Conservation (phyloP, 2,888 invertebrate genomes). For the Sympetrum striolatum region DNA sequence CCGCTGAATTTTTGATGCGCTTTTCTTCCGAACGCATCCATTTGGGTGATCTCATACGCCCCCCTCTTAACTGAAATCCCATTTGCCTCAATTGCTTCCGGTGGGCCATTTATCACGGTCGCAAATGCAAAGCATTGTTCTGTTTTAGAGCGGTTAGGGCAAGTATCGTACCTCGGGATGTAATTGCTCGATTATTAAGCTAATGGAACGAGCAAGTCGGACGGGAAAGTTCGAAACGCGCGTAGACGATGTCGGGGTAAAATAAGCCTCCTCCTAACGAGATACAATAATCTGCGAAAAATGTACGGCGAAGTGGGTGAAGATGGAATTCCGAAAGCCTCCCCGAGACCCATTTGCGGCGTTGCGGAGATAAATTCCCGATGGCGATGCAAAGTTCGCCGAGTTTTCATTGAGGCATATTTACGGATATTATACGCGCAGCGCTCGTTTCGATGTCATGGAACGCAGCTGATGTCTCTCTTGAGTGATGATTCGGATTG, state of each 20-base stretch:
- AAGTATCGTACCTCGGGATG: conserved; percentile 27
- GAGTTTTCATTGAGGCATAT: too few relatives aligned
- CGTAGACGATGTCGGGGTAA: background rate
- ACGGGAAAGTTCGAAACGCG: conserved; percentile 7
- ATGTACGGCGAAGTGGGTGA: background rate
- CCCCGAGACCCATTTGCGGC: too few relatives aligned
- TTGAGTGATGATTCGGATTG: too few relatives aligned
- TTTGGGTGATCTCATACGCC: background rate
- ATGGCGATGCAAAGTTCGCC: too few relatives aligned
- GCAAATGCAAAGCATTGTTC: conserved; percentile 41
- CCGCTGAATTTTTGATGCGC: conserved; percentile 8
- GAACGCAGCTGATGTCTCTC: too few relatives aligned
- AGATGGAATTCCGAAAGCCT: background rate
- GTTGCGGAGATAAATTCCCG: too few relatives aligned
- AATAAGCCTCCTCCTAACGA: background rate
- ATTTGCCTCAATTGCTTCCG: conserved; percentile 42
- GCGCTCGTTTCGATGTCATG: too few relatives aligned
- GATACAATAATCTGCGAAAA: background rate
- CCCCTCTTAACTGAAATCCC: conserved; percentile 15
- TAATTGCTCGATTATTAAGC: conserved; percentile 41
- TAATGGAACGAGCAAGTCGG: conserved; percentile 4
- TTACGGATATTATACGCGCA: too few relatives aligned
- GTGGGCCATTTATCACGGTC: conserved; percentile 23
- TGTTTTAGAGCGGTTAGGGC: conserved; percentile 38
- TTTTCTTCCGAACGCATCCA: background rate